phyloP scores from a whole-genome alignment of 2,797 vertebrate species.

The Sebastes glaucus region DNA sequence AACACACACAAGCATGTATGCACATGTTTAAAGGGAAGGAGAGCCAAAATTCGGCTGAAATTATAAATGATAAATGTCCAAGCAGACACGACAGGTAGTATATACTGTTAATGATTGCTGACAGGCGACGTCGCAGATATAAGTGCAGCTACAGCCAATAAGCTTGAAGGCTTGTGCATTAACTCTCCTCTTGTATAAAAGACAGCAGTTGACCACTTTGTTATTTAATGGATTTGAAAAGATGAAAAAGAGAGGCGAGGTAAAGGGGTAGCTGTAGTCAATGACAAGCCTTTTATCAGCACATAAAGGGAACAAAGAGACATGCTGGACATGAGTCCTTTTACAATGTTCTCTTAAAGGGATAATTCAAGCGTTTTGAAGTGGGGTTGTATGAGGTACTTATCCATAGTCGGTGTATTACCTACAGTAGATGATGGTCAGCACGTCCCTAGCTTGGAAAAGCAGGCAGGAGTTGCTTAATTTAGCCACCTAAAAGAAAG shows the following conservation, averaged over 20 bases:
- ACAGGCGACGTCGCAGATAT: background rate
- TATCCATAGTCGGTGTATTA: too few relatives aligned
- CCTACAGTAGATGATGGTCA: too few relatives aligned
- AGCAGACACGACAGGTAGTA: constrained; percentile 4
- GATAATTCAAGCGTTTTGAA: too few relatives aligned
- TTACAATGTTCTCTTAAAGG: background rate
- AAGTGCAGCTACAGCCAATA: constrained; percentile 1
- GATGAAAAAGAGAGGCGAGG: background rate
- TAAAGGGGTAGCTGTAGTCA: background rate
- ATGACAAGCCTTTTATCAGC: background rate
- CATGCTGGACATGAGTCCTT: background rate
- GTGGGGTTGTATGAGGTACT: too few relatives aligned
- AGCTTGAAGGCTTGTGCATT: background rate
- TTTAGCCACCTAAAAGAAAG: too few relatives aligned
- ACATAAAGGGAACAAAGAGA: background rate
- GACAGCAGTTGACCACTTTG: background rate
- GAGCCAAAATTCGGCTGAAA: background rate
- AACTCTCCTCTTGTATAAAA: constrained; percentile 1
- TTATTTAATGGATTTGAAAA: background rate
- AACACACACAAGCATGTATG: background rate
- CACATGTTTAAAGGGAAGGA: background rate
- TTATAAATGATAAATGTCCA: background rate
- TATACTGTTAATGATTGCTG: constrained; percentile 2
- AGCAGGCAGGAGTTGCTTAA: background rate
- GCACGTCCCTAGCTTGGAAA: too few relatives aligned